Percentiles rank a stretch among this genome's conserved stretches.
These are phyloP conservation scores for Chondrilla cf. caribensis DNA, from an alignment of 37 sponge, comb jelly and placozoan genomes.

Conservation along the genomic window DNA sequence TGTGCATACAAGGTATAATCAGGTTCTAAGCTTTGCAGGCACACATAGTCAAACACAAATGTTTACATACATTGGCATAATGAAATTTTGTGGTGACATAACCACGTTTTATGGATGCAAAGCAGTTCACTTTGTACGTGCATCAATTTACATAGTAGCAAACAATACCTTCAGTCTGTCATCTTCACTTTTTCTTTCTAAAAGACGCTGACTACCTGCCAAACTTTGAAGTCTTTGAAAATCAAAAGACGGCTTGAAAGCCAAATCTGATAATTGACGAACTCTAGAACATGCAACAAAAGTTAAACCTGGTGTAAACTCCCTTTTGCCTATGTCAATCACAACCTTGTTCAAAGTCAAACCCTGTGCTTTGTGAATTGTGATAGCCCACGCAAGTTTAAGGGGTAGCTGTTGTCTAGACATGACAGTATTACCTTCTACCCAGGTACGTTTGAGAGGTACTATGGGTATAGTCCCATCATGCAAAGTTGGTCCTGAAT, in stretches of 20 bases:
- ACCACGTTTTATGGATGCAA: not conserved
- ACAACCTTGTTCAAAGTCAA: slow-evolving; percentile 38
- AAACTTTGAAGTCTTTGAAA: not conserved
- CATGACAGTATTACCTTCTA: not conserved
- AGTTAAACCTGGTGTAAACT: slow-evolving; percentile 42
- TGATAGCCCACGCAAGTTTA: slow-evolving; percentile 43
- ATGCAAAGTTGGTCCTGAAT: slow-evolving; percentile 45
- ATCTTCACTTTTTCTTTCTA: slow-evolving; percentile 3
- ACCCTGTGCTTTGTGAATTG: slow-evolving; percentile 53
- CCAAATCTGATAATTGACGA: not conserved
- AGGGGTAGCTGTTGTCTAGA: slow-evolving; percentile 31
- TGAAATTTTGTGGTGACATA: too few species aligned
- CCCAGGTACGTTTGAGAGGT: slow-evolving; percentile 35
- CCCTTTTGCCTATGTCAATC: slow-evolving; percentile 35
- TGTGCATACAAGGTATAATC: too few species aligned
- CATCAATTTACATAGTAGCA: not conserved
- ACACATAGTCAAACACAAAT: too few species aligned
- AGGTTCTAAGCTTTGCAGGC: too few species aligned
- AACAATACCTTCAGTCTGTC: not conserved
- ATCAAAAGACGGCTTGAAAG: not conserved
- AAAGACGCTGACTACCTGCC: not conserved
- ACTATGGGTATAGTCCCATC: slow-evolving; percentile 38
- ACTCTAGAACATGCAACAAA: slow-evolving; percentile 50
- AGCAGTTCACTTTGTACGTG: not conserved
- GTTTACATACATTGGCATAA: too few species aligned